Percentiles rank a stretch among this genome's conserved stretches.
These are phyloP conservation scores for Pemphredon lugubris DNA, from an alignment of 2,888 invertebrate genomes.

Conservation along the genomic window DNA sequence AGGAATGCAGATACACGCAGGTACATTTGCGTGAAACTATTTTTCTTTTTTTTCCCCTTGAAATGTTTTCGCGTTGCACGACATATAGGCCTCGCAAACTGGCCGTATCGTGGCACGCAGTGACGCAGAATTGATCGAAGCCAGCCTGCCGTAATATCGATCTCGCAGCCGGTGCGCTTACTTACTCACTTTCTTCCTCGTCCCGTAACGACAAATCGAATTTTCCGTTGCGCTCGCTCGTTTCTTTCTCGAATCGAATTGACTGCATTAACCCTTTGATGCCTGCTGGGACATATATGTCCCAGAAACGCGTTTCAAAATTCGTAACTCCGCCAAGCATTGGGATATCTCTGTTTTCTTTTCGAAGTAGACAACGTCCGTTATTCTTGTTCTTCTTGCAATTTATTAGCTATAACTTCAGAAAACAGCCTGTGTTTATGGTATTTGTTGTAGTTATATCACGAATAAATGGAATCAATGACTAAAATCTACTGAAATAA, in stretches of 20 bases:
- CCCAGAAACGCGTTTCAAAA: background rate
- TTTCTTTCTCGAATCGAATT: background rate
- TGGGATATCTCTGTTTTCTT: too few relatives aligned
- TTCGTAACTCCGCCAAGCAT: too few relatives aligned
- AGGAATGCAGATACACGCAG: conserved; percentile 34
- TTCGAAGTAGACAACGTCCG: too few relatives aligned
- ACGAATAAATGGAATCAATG: too few relatives aligned
- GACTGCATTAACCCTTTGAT: background rate
- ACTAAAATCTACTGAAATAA: too few relatives aligned
- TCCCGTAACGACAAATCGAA: conserved; percentile 20
- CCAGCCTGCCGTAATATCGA: conserved; percentile 21
- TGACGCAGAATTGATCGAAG: conserved; percentile 20
- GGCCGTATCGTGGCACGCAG: background rate
- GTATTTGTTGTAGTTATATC: too few relatives aligned
- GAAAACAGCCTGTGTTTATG: too few relatives aligned
- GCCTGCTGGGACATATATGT: too few relatives aligned
- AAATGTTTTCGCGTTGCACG: conserved; percentile 16
- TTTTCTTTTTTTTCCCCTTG: background rate
- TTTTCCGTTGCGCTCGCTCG: too few relatives aligned
- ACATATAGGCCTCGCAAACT: background rate
- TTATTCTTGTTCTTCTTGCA: too few relatives aligned
- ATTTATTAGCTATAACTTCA: too few relatives aligned
- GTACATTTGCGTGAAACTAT: conserved; percentile 26
- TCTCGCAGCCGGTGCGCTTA: background rate
- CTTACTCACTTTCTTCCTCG: too few relatives aligned